A percentile compares a stretch with the other conserved stretches of the same genome.
Conservation (phyloP, 1,140 invertebrate species). For the Aphidius gifuensis region DNA sequence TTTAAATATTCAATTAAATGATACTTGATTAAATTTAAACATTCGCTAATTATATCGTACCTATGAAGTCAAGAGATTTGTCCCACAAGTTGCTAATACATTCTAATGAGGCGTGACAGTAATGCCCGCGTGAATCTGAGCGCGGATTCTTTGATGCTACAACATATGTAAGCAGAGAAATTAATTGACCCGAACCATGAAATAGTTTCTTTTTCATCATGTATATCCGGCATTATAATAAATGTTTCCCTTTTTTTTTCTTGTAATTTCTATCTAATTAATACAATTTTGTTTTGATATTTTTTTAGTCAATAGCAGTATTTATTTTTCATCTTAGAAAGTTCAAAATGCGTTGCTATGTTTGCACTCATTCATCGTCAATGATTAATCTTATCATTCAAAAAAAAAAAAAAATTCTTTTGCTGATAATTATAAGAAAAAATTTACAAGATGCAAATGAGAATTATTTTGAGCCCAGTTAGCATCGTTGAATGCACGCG, state of each 20-base stretch:
- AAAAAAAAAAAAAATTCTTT: slow-evolving; percentile 6
- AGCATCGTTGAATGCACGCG: neutral
- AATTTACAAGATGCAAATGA: slow-evolving; percentile 24
- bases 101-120: slow-evolving; percentile 20
- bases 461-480: neutral
- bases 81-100: slow-evolving; percentile 5
- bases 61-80: slow-evolving; percentile 8
- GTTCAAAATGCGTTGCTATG: too few species aligned
- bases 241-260: too few species aligned
- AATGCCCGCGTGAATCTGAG: slow-evolving; percentile 5
- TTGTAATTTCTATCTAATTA: too few species aligned
- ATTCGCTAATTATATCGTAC: slow-evolving; percentile 41
- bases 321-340: too few species aligned
- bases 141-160: slow-evolving; percentile 10
- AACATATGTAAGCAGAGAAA: slow-evolving; percentile 12
- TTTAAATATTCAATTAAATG: too few species aligned
- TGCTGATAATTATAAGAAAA: slow-evolving; percentile 11
- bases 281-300: too few species aligned
- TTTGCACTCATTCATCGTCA: neutral
- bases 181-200: slow-evolving; percentile 14
- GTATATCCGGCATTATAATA: too few species aligned
- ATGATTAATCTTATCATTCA: slow-evolving; percentile 4
- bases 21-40: neutral
- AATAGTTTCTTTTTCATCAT: too few species aligned
- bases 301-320: too few species aligned